These are phyloP conservation scores for Ceratosolen fusciceps DNA, from an alignment of 1,140 invertebrate genomes.

Conservation along the genomic window DNA sequence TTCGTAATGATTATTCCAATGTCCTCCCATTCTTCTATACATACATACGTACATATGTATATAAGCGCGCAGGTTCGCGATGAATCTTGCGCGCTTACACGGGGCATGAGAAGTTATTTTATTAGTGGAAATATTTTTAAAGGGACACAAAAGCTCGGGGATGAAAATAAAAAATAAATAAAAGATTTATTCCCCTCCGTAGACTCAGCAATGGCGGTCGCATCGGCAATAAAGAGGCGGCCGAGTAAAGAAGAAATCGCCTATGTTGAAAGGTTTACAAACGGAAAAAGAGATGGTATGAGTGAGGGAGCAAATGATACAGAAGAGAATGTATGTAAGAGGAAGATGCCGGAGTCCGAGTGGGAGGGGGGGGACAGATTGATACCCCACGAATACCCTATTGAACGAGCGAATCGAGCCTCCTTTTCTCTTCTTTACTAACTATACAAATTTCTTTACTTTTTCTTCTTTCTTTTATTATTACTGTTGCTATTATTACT, in stretches of 20 bases:
- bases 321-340: not conserved
- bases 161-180: no score
- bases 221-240: not conserved
- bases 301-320: not conserved
- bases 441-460: not conserved
- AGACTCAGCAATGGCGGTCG: not conserved
- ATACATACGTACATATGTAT: no score
- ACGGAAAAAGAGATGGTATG: constrained; percentile 29
- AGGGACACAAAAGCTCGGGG: no score
- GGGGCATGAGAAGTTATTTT: no score
- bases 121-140: no score
- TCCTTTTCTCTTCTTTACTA: not conserved
- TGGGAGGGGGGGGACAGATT: not conserved
- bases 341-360: no score
- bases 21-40: no score
- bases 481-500: no score
- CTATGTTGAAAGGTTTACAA: not conserved
- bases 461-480: not conserved
- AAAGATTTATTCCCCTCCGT: not conserved
- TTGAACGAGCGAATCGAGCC: not conserved
- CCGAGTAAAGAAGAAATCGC: constrained; percentile 32
- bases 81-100: no score
- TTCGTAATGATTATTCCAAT: no score
- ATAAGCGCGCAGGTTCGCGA: no score
- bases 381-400: not conserved